Evolutionary conservation across 2,888 invertebrate genomes (phyloP).

Genomic region (Athetis lepigone): DNA sequence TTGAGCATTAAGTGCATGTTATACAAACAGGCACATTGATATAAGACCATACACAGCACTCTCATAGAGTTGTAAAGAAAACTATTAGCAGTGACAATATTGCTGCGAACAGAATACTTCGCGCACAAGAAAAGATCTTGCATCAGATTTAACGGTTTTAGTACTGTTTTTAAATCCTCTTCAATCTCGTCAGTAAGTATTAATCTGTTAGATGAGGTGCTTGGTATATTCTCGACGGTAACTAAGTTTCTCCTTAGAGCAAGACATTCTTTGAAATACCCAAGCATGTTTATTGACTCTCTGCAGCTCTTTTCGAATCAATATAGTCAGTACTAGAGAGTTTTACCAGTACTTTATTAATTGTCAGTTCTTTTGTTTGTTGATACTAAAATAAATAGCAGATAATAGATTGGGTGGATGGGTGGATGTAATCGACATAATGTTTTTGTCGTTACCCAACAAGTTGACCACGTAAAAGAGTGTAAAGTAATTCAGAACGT

Average conservation of each 20-base stretch:
- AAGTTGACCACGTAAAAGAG: background rate
- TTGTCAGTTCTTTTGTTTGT: background rate
- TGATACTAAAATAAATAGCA: background rate
- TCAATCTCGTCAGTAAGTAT: conserved; percentile 9
- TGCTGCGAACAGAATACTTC: conserved; percentile 23
- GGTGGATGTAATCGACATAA: background rate
- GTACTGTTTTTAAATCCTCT: conserved; percentile 25
- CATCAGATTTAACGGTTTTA: conserved; percentile 31
- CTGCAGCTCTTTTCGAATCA: background rate
- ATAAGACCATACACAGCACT: conserved; percentile 8
- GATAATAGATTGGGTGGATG: background rate
- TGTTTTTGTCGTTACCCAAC: background rate
- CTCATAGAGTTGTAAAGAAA: conserved; percentile 5
- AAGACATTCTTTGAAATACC: background rate
- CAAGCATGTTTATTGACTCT: background rate
- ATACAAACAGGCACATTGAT: background rate
- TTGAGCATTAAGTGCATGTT: background rate
- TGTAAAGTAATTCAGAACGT: background rate
- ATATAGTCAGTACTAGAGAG: background rate
- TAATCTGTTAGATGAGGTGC: background rate
- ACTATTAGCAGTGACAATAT: conserved; percentile 14
- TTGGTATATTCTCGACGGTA: background rate
- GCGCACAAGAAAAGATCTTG: conserved; percentile 21
- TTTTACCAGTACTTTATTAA: background rate
- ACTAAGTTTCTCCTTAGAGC: background rate